phyloP scores from a whole-genome alignment of 1,140 invertebrate species.

The Drosophila kikkawai region DNA sequence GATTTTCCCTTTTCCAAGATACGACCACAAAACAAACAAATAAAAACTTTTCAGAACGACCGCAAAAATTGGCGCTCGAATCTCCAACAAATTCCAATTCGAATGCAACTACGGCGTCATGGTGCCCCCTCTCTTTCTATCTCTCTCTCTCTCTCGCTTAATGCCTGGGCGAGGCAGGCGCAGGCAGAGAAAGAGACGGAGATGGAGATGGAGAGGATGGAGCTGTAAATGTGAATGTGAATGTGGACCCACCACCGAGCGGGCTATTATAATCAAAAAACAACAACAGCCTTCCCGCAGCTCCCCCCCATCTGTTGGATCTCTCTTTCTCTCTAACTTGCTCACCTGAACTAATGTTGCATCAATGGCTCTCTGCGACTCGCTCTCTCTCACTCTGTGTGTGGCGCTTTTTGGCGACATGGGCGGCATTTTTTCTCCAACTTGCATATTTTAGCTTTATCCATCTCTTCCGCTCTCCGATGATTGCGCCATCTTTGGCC shows the following conservation, averaged over 20 bases:
- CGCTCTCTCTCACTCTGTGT: slow-evolving; percentile 50
- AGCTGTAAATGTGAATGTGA: slow-evolving; percentile 36
- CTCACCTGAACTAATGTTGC: slow-evolving; percentile 74
- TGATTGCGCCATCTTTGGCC: slow-evolving; percentile 77
- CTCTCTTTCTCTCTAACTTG: slow-evolving; percentile 22
- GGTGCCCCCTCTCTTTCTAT: background rate
- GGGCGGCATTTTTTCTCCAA: slow-evolving; percentile 71
- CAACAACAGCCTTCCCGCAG: slow-evolving; percentile 38
- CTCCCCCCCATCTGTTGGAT: background rate
- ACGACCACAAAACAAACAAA: slow-evolving; percentile 31
- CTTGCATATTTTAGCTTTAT: slow-evolving; percentile 74
- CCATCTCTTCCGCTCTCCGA: slow-evolving; percentile 54
- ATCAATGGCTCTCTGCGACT: slow-evolving; percentile 45
- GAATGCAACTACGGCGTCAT: slow-evolving; percentile 72
- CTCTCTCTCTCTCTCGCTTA: background rate
- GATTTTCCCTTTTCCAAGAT: slow-evolving; percentile 13
- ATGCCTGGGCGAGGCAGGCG: slow-evolving; percentile 4
- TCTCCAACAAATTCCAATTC: slow-evolving; percentile 61
- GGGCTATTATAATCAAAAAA: slow-evolving; percentile 76
- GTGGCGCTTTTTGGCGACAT: slow-evolving; percentile 79
- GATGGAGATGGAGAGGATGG: slow-evolving; percentile 11
- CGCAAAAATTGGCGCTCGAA: slow-evolving; percentile 71
- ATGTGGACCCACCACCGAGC: slow-evolving; percentile 70
- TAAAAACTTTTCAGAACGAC: slow-evolving; percentile 35
- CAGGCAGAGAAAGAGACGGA: slow-evolving; percentile 1